Evolutionary conservation across 2,888 invertebrate genomes (phyloP).

Genomic region (Gymnosoma rotundatum): DNA sequence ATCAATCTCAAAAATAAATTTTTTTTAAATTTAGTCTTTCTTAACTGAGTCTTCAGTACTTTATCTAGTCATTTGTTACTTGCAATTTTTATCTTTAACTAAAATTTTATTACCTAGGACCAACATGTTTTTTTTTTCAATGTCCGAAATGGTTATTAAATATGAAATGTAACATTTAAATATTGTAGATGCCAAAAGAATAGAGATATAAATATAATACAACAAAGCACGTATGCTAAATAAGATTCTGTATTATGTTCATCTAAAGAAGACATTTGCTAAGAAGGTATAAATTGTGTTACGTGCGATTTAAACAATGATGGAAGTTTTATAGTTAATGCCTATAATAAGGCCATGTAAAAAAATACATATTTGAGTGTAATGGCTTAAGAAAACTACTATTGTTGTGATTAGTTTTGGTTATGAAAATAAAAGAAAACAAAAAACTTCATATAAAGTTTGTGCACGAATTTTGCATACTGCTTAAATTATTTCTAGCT

Average conservation of each 20-base stretch:
- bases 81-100: not conserved
- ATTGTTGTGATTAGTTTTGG: constrained; percentile 38
- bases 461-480: not conserved
- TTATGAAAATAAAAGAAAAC: constrained; percentile 12
- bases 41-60: not conserved
- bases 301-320: constrained; percentile 55
- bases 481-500: no score
- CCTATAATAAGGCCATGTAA: constrained; percentile 7
- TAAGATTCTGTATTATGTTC: constrained; percentile 36
- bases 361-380: constrained; percentile 1
- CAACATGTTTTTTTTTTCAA: not conserved
- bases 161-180: constrained; percentile 27
- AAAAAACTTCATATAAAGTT: constrained; percentile 4
- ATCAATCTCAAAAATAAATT: not conserved
- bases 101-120: not conserved
- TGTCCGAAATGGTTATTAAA: not conserved
- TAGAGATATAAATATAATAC: no score
- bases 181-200: constrained; percentile 23
- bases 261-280: constrained; percentile 21
- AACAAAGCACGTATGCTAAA: constrained; percentile 59
- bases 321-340: constrained; percentile 25
- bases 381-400: not conserved
- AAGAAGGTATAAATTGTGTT: constrained; percentile 56
- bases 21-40: not conserved
- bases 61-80: not conserved